A percentile compares a stretch with the other conserved stretches of the same genome.
phyloP scores from a whole-genome alignment of 2,888 invertebrate species.

The Eupithecia inturbata region DNA sequence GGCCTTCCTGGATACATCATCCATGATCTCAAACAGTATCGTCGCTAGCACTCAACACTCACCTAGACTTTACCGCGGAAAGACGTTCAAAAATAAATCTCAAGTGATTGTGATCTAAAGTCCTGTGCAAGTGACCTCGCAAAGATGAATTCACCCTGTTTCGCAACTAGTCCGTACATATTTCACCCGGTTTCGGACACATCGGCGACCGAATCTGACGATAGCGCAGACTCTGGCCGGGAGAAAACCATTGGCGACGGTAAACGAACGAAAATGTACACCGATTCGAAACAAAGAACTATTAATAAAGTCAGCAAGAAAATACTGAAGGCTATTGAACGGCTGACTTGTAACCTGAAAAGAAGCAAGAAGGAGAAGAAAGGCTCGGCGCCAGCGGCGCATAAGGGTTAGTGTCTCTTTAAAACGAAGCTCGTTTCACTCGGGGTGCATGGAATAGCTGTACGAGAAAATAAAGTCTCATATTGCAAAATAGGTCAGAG shows the following conservation, averaged over 20 bases:
- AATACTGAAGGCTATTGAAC: slow-evolving; percentile 76
- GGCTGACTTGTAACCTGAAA: slow-evolving; percentile 74
- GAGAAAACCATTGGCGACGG: slow-evolving; percentile 71
- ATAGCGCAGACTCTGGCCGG: slow-evolving; percentile 71
- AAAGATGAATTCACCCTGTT: slow-evolving; percentile 76
- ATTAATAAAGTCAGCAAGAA: slow-evolving; percentile 82
- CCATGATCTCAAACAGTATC: slow-evolving; percentile 65
- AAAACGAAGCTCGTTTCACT: slow-evolving; percentile 30
- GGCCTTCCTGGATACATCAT: slow-evolving; percentile 57
- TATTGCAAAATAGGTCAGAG: slow-evolving; percentile 38
- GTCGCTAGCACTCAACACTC: slow-evolving; percentile 66
- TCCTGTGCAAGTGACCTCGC: slow-evolving; percentile 33
- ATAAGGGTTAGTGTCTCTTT: slow-evolving; percentile 50
- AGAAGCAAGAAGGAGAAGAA: slow-evolving; percentile 66
- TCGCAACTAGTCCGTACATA: slow-evolving; percentile 71
- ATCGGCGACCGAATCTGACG: slow-evolving; percentile 78
- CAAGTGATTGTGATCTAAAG: slow-evolving; percentile 24
- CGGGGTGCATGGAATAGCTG: slow-evolving; percentile 25
- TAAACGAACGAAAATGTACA: slow-evolving; percentile 71
- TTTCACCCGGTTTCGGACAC: slow-evolving; percentile 78
- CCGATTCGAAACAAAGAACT: slow-evolving; percentile 78
- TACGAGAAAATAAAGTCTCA: slow-evolving; percentile 31
- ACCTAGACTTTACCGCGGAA: slow-evolving; percentile 59
- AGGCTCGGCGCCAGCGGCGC: slow-evolving; percentile 48
- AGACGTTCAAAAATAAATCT: slow-evolving; percentile 52